Conservation (phyloP, 2,888 invertebrate genomes). For the Drosophila lutescens region DNA sequence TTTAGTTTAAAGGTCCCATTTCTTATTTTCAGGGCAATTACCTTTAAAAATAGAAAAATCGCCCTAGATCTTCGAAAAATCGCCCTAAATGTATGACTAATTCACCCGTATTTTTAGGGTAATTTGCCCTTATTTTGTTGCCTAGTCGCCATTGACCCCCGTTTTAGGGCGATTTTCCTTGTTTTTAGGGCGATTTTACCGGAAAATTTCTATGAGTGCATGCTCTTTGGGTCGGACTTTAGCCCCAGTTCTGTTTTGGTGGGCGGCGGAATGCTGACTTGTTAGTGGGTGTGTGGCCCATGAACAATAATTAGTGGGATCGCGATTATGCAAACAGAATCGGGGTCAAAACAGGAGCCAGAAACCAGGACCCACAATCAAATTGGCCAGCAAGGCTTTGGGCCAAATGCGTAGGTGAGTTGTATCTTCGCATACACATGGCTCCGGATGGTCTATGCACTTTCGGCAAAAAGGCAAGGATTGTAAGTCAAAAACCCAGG, state of each 20-base stretch:
- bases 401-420: conserved; percentile 40
- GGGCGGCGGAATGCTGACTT: neutral
- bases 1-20: too few relatives aligned
- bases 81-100: too few relatives aligned
- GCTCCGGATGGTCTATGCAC: conserved; percentile 29
- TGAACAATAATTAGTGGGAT: conserved; percentile 67
- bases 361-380: conserved; percentile 44
- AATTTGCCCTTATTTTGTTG: too few relatives aligned
- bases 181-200: too few relatives aligned
- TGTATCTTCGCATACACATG: conserved; percentile 1
- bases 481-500: conserved; percentile 41
- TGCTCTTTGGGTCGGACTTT: neutral
- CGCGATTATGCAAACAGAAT: conserved; percentile 65
- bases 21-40: too few relatives aligned
- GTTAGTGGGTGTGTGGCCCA: neutral
- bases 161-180: too few relatives aligned
- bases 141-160: too few relatives aligned
- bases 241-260: neutral
- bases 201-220: too few relatives aligned
- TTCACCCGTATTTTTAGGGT: too few relatives aligned
- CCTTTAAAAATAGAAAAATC: too few relatives aligned
- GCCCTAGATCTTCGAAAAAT: too few relatives aligned
- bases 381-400: conserved; percentile 52
- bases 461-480: conserved; percentile 61
- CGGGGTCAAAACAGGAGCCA: conserved; percentile 33